Percentiles rank a stretch among this genome's conserved stretches.
phyloP scores from a whole-genome alignment of 1,140 invertebrate species.

The Drosophila miranda region DNA sequence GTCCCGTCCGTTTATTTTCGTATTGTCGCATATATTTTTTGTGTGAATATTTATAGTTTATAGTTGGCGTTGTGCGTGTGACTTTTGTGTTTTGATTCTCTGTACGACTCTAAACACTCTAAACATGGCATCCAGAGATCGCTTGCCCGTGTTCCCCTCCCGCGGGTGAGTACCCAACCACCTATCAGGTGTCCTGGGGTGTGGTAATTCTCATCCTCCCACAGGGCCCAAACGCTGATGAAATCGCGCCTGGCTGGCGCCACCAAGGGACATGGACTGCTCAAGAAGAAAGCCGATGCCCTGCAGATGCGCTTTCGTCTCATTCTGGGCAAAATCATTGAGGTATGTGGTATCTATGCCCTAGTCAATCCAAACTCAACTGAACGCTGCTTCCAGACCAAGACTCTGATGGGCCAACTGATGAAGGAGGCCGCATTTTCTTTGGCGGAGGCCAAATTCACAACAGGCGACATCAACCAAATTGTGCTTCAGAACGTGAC shows the following conservation, averaged over 20 bases:
- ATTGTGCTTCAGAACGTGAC: conserved; percentile 99
- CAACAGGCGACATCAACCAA: conserved; percentile 98
- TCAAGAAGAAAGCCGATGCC: conserved; percentile 99
- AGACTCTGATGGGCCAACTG: conserved; percentile 99
- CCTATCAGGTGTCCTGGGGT: too few relatives aligned
- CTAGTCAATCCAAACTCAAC: conserved; percentile 7
- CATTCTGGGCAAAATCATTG: conserved; percentile 99
- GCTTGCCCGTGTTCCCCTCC: conserved; percentile 97
- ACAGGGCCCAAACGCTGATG: conserved; percentile 91
- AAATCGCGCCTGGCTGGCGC: conserved; percentile 96
- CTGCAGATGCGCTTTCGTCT: conserved; percentile 98
- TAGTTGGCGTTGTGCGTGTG: conserved; percentile 37
- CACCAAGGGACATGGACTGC: conserved; percentile 98
- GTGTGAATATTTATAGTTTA: conserved; percentile 75
- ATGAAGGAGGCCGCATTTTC: conserved; percentile 99
- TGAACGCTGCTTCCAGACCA: conserved; percentile 89
- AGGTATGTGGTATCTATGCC: conserved; percentile 85
- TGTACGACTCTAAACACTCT: background rate
- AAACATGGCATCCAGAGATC: conserved; percentile 95
- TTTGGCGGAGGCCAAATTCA: conserved; percentile 99
- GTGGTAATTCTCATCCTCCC: background rate
- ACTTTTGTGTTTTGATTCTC: conserved; percentile 22
- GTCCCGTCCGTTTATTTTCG: conserved; percentile 65
- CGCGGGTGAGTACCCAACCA: conserved; percentile 91
- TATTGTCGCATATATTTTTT: conserved; percentile 74